Percentiles rank a stretch among this genome's conserved stretches.
Evolutionary conservation across 2,113 vertebrate genomes (phyloP).

Genomic region (Ardeotis arabs): DNA sequence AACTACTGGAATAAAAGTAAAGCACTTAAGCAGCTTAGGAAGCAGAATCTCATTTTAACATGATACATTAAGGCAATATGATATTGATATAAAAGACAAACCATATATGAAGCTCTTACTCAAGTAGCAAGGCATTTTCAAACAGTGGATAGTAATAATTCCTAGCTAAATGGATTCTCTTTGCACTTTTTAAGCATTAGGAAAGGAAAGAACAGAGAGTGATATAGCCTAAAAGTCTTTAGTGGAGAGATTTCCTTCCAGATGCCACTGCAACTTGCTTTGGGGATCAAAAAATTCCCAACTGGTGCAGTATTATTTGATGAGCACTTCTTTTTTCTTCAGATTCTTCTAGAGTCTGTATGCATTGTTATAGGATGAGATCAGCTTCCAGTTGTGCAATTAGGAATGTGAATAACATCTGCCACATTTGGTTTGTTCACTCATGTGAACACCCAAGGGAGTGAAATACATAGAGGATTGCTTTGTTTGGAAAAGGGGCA

Average conservation of each 20-base stretch:
- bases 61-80: conserved; percentile 33
- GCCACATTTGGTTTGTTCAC: conserved; percentile 43
- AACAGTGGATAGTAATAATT: conserved; percentile 28
- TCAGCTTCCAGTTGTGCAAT: conserved; percentile 61
- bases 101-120: conserved; percentile 21
- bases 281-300: conserved; percentile 22
- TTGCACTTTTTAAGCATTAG: conserved; percentile 29
- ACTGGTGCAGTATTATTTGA: conserved; percentile 8
- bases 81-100: conserved; percentile 56
- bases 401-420: conserved; percentile 65
- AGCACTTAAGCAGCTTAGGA: conserved; percentile 41
- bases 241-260: conserved; percentile 29
- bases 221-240: neutral
- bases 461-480: neutral
- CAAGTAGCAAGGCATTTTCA: conserved; percentile 24
- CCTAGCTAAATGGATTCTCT: conserved; percentile 40
- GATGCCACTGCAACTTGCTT: neutral
- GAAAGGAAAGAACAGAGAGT: conserved; percentile 1
- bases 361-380: conserved; percentile 43
- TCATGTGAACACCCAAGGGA: conserved; percentile 24
- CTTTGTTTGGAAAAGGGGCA: conserved; percentile 11
- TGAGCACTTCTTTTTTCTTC: neutral
- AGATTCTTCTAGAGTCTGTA: neutral
- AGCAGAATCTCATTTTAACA: conserved; percentile 48
- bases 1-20: conserved; percentile 39